Base-by-base conservation (phyloP, 2,888 invertebrate species). In the Tenthredo distinguenda region DNA sequence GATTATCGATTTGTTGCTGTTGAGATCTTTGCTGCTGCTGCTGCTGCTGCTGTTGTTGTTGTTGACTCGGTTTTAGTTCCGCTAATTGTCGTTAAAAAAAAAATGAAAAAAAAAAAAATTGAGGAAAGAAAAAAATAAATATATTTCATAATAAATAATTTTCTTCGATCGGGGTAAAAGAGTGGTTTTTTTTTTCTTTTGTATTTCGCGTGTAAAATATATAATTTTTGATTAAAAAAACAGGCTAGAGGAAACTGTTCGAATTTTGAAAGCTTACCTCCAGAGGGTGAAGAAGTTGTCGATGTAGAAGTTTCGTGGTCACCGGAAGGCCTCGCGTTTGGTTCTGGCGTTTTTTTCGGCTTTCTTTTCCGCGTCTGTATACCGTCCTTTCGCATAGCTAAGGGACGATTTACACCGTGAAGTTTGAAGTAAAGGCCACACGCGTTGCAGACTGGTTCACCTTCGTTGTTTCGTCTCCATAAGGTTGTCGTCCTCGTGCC, bases 381-480 rank as follows among this genome's bases (percentile, higher is more conserved):
- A 85, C 98, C 98, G 91, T 99, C 99, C 93, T 99, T 99, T 88
- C 98, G 96, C 99, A 99, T 99, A 31, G 98, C 98, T 91, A 98
- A 93, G 2, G 99, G 99, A 88, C 99, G 94, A 94, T 98, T 98
- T 85, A 98, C 98, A 87, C 98, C 98, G 94, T 99, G 99, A 88
- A 99, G 95, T 94, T 99, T 99, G 94, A 97, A 99, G 95, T 99
- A 99, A 82, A 99, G 96, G 0, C 99, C 99, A 94, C 99, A 99
- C 18, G 99, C 99, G 95, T 99, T 99, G 95, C 99, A 99, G 68
- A 99, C 99, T 0, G 99, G 99, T 94, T 99, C 99, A 76, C 99
- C 99, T 92, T 99, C 98, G 94, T 98, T 97, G 95, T 99, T 99
- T 88, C 99, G 96, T 85, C 99, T 95, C 99, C 99, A 99, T 84